Evolutionary conservation across 2,888 invertebrate genomes (phyloP), one percentile per base, ranked within the genome.

Genomic region (Philhelius pedissequus): DNA sequence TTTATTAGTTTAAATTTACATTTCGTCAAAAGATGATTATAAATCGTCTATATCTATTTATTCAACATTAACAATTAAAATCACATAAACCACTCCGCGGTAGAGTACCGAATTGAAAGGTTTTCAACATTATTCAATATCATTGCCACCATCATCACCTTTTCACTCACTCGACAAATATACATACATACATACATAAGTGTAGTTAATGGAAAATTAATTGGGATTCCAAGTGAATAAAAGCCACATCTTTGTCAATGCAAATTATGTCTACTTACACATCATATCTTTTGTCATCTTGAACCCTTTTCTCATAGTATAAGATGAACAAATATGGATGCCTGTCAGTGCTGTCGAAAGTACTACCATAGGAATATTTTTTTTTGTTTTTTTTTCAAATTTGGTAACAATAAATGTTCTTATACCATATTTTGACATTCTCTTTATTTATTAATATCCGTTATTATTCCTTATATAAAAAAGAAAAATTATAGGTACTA

Each of bases 91-190:
- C 27, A n/a, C 25, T 50, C 1, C 0, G 2, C 9, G 8, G 6
- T 52, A 15, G 27, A 9, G 52, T 18, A n/a, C n/a, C n/a, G n/a
- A 30, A 52, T 52, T 52, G 52, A 52, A 52, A 52, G 52, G 18
- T 15, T 30, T 27, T 27, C 27, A 52, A 30, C 27, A 60, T n/a
- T n/a, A n/a, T 40, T 40, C 40, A 60, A 60, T 60, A 60, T 40
- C 62, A 62, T 62, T 62, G 43, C 27, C 62, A 62, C 22, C 62
- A 62, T 13, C 43, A 43, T 40, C 62, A 62, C 62, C 62, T 62
- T 62, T n/a, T n/a, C n/a, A n/a, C n/a, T n/a, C n/a, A n/a, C 27
- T 27, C 15, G n/a, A n/a, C 18, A 22, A 2, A 25, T 3, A 15
- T 5, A 11, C 9, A 22, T 18, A n/a, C 18, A 22, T 5, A 25